Evolutionary conservation across 2,113 vertebrate species (phyloP).

Genomic region (Sardina pilchardus): DNA sequence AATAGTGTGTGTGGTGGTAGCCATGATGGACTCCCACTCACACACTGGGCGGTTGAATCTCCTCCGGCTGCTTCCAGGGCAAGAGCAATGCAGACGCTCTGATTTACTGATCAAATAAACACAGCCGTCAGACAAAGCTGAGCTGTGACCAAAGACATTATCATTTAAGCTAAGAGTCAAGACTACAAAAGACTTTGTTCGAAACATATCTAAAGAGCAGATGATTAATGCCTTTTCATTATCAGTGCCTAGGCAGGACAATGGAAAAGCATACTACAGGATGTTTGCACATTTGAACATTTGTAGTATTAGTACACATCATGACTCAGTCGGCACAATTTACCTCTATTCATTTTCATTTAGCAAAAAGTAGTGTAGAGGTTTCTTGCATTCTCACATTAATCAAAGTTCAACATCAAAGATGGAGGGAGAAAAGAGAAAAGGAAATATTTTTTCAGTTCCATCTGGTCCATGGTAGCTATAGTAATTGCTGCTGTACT

Average conservation of each 20-base stretch:
- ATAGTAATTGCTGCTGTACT: background rate
- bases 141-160: background rate
- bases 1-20: slow-evolving; percentile 14
- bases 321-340: too few species aligned
- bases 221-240: background rate
- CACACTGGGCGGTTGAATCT: background rate
- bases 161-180: background rate
- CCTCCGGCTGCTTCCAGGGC: background rate
- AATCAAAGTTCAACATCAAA: background rate
- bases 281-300: background rate
- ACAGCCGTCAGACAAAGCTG: background rate
- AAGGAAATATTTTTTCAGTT: background rate
- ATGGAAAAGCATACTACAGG: background rate
- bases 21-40: background rate
- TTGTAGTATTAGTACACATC: too few species aligned
- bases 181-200: background rate
- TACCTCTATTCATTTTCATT: too few species aligned
- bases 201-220: background rate
- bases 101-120: slow-evolving; percentile 12
- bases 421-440: background rate
- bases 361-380: too few species aligned
- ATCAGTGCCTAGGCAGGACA: background rate
- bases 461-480: background rate
- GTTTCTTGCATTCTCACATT: too few species aligned
- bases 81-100: background rate